Base-by-base conservation (phyloP, 2,888 invertebrate genomes). In the Vesta saturnalis region DNA sequence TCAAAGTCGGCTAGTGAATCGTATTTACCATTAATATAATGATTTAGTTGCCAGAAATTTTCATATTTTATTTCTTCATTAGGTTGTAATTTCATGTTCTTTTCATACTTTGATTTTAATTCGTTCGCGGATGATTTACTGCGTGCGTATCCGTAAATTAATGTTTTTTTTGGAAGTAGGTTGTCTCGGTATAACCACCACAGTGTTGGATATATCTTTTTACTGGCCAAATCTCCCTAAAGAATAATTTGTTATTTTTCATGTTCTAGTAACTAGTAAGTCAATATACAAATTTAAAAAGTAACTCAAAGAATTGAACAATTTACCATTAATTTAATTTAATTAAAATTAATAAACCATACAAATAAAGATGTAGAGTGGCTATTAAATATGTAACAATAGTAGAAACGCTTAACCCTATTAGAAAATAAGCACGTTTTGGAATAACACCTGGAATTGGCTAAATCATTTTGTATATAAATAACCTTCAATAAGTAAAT, bases 161-260 rank as follows among this genome's bases (percentile, higher is more conserved):
- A 89, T 0, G 96, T 97, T 57, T 93, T 90, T 69, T 88, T 87
- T 0, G 99, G 99, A 67, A 99, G 85, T 55, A 99, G 87, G 78
- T 93, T 93, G 84, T 99, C 99, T 60, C 97, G 89, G 83, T 90
- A 99, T 35, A 99, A 86, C 91, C 95, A 96, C 98, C 98, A 99
- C 72, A 99, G 86, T 0, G 99, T 99, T 1, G 99, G 99, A 83
- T 98, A 99, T 78, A 99, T 99, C 86, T 99, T 99, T 86, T 99
- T 99, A 83, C 93, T 95, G 0, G 99, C 99, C 77, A 99, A 87
- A 85, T 99, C 99, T 68, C 99, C 99, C 89, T 93, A 43, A 54
- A 18, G 22, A 23, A 39, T n/a, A 39, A 39, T n/a, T n/a, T 8
- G 39, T 39, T 39, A 39, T 39, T n/a, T 2, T 39, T 39, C 2